These are phyloP conservation scores for Pandion haliaetus DNA, from an alignment of 2,113 vertebrate genomes.

Conservation along the genomic window DNA sequence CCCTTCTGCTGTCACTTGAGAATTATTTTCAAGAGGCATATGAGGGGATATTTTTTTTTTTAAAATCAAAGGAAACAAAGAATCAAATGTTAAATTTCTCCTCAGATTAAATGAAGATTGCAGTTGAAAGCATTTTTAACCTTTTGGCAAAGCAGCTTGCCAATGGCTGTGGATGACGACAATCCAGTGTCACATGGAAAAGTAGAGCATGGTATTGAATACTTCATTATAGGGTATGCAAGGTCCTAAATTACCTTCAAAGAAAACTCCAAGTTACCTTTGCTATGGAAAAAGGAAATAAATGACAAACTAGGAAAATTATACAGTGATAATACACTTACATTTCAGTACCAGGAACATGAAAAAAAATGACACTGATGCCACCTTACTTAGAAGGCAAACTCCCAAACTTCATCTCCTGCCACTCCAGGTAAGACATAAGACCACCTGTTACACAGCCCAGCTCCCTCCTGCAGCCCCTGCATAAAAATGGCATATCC, in stretches of 20 bases:
- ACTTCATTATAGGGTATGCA: neutral
- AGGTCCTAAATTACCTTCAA: neutral
- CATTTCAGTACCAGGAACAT: neutral
- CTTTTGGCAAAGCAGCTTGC: neutral
- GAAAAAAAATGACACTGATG: neutral
- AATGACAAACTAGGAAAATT: neutral
- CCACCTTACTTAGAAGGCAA: neutral
- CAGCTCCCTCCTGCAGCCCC: neutral
- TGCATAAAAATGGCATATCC: neutral
- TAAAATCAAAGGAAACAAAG: neutral
- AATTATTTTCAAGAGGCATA: neutral
- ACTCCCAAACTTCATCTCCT: neutral
- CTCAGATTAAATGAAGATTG: neutral
- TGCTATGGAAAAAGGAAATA: neutral
- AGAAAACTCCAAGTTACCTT: neutral
- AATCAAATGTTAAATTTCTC: neutral
- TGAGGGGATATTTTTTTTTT: neutral
- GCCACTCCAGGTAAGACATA: neutral
- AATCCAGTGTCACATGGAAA: neutral
- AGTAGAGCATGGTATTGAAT: neutral
- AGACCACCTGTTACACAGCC: fast-evolving
- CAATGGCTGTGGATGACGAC: neutral
- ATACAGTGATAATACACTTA: neutral
- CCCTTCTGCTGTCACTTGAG: neutral
- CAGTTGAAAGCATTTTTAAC: neutral